Evolutionary conservation across 1,140 invertebrate species (phyloP), one percentile per base, ranked within the genome.

Genomic region (Ericerus pela): DNA sequence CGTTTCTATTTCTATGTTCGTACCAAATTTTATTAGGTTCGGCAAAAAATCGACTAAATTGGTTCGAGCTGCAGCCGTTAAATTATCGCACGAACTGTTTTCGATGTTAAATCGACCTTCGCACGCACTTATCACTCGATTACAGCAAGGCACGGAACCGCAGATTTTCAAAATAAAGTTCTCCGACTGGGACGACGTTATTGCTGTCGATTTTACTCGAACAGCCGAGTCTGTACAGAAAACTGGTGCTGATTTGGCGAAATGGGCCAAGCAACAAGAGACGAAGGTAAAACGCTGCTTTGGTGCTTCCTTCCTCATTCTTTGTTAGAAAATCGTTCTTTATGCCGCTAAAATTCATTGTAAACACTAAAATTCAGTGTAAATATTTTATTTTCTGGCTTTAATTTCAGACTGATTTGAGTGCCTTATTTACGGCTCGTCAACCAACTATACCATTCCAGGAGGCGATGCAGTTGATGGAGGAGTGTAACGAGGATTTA

Each of bases 91-190:
- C 66, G 94, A 98, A 73, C 69, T 98, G 28, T 91, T 93, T 68
- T 82, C 82, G 63, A 92, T 91, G 82, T 88, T 98, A 67, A 75
- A 88, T 54, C 75, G 96, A 18, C 88, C 92, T 2, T 74, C 82
- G 14, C 91, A 89, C 73, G 88, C 94, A 0, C 71, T 88, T 59
- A 85, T 98, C 14, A 91, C 85, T 3, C 73, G 93, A 51, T 81
- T 96, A 27, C 84, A 89, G 67, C 86, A 91, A 73, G 87, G 84
- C 56, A 88, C 84, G 14, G 72, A 73, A 58, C 53, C 58, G 14
- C 76, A 93, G 78, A 84, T 97, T 57, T 99, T 99, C 70, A 97
- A 97, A 73, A 88, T 85, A 2, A 98, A 99, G 71, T 99, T 99
- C 71, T 72, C 79, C 47, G 93, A 89, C 10, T 99, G 96, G 96